A percentile compares a stretch with the other conserved stretches of the same genome.
Conservation (phyloP, 2,797 vertebrate species). For the Crotalus adamanteus region DNA sequence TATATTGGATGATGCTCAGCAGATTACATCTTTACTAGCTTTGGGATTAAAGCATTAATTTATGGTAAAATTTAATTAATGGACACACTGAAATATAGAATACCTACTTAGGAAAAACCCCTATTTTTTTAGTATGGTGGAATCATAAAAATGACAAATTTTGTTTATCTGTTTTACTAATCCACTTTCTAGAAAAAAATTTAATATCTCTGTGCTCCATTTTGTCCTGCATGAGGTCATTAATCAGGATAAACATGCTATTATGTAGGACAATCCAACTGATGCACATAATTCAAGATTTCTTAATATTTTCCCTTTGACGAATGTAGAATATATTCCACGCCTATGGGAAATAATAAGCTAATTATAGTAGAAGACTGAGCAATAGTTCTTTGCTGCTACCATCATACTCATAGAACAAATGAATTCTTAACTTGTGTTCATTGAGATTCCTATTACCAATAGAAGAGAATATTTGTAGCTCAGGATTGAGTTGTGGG, state of each 20-base stretch:
- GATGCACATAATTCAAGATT: not conserved
- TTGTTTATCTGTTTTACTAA: not conserved
- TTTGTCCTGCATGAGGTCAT: not conserved
- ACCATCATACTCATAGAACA: not conserved
- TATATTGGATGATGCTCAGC: not conserved
- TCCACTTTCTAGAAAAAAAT: not conserved
- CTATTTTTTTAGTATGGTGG: not conserved
- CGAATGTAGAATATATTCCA: not conserved
- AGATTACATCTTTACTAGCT: not conserved
- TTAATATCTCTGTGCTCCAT: not conserved
- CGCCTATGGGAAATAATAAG: not conserved
- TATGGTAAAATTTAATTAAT: not conserved
- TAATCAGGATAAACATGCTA: too few relatives aligned
- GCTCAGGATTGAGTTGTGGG: not conserved
- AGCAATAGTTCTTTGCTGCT: not conserved
- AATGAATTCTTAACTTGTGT: not conserved
- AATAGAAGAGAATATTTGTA: not conserved
- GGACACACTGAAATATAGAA: not conserved
- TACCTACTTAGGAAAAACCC: not conserved
- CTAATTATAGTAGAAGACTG: not conserved
- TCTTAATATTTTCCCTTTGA: not conserved
- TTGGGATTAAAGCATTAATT: constrained; percentile 1
- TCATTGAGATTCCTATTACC: not conserved
- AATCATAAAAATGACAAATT: not conserved
- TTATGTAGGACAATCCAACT: not conserved